Percentiles rank a stretch among this genome's conserved stretches.
Conservation (phyloP, 2,113 vertebrate genomes). For the Pleuronectes platessa region DNA sequence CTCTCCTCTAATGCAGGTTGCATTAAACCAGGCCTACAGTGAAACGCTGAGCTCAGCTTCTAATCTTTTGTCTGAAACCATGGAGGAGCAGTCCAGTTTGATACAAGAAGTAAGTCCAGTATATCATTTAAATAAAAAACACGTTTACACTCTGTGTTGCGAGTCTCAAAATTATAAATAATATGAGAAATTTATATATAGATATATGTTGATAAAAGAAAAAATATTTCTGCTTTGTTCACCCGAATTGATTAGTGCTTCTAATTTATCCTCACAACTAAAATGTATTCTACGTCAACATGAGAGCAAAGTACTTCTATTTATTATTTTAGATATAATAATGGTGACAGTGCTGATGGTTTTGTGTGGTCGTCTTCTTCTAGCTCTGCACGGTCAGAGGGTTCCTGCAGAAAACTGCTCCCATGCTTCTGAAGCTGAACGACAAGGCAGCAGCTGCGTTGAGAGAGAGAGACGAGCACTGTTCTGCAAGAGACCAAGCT, state of each 20-base stretch:
- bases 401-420: conserved; percentile 75
- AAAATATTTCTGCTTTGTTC: too few species aligned
- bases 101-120: conserved; percentile 74
- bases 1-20: conserved; percentile 62
- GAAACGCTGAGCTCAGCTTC: conserved; percentile 62
- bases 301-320: too few species aligned
- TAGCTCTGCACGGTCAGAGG: conserved; percentile 78
- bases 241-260: too few species aligned
- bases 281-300: too few species aligned
- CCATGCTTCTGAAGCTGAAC: conserved; percentile 77
- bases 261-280: too few species aligned
- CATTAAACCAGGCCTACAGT: conserved; percentile 61
- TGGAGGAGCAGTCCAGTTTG: conserved; percentile 80
- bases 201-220: too few species aligned
- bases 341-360: background rate
- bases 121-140: background rate
- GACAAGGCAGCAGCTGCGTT: conserved; percentile 75
- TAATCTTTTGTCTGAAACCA: conserved; percentile 66
- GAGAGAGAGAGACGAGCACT: conserved; percentile 70
- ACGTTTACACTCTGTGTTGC: background rate
- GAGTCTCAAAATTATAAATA: too few species aligned
- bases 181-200: too few species aligned
- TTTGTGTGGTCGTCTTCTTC: background rate
- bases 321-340: too few species aligned
- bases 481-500: conserved; percentile 75